Evolutionary conservation across 2,113 vertebrate genomes (phyloP), one percentile per base, ranked within the genome.

Genomic region (Oryzias celebensis): DNA sequence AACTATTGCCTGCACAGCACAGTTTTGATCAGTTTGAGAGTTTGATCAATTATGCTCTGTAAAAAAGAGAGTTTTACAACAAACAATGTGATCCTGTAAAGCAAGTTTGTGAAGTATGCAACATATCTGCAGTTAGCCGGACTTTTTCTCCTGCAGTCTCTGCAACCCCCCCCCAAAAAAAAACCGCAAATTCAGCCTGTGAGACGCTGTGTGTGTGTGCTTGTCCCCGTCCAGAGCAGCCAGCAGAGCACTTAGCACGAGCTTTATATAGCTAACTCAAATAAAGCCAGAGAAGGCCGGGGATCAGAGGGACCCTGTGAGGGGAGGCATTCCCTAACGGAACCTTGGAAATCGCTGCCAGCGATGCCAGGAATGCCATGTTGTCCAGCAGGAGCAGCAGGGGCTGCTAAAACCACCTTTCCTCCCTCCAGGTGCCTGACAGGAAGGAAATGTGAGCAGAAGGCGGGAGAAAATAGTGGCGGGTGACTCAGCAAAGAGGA

Each of bases 191-290:
- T 36, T 12, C 8, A 36, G 68, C 64, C 63, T 83, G 85, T 68
- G 66, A 56, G 75, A 77, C 64, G 49, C 55, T 54, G 80, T 72
- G 84, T 76, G 77, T 72, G 84, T 77, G 69, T 81, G 73, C 80
- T 61, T 85, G 69, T 58, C 43, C 55, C 67, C 44, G 56, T 50
- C 43, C 31, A 36, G 56, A 74, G 75, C 70, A 82, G 78, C 75
- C 70, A 69, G 78, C 76, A 71, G 80, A 43, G 50, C 81, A 83
- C 82, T 86, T 84, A 83, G 79, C 75, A 50, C 31, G 45, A 57
- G 79, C 82, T 87, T 87, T 82, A 88, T 87, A 90, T 90, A 88
- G 77, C 85, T 64, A 85, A 83, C 62, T 87, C 88, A 88, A 87
- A 87, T 86, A 88, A 87, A 86, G 84, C 74, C 71, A 67, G 81